Conservation (phyloP, 2,888 invertebrate species). For the Troilus luridus region DNA sequence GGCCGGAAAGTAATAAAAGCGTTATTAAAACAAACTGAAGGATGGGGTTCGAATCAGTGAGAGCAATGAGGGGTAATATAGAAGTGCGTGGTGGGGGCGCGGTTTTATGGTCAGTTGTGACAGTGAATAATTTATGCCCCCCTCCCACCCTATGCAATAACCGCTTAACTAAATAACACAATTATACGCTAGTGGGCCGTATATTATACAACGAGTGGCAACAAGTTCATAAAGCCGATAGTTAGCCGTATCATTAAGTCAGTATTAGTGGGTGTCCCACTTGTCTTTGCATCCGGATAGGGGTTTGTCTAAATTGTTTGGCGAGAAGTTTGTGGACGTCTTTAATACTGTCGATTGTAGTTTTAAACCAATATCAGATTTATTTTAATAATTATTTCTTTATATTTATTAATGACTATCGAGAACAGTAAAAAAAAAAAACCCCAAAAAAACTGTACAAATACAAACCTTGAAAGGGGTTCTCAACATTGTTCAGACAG, state of each 20-base stretch:
- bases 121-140: slow-evolving; percentile 49
- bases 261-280: neutral
- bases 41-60: slow-evolving; percentile 43
- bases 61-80: slow-evolving; percentile 38
- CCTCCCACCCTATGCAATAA: neutral
- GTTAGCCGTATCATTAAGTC: neutral
- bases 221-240: slow-evolving; percentile 42
- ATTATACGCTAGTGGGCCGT: neutral
- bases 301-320: neutral
- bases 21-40: slow-evolving; percentile 26
- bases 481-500: no score
- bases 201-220: neutral
- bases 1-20: slow-evolving; percentile 20
- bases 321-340: neutral
- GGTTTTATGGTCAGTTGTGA: slow-evolving; percentile 57
- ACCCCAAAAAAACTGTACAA: no score
- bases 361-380: no score
- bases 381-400: no score
- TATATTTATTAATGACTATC: no score
- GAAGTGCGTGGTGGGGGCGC: neutral
- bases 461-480: no score
- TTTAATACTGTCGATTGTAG: neutral
- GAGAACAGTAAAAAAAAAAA: no score
- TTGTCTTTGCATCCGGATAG: neutral
- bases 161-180: slow-evolving; percentile 46